Evolutionary conservation across 1,140 invertebrate genomes (phyloP), one percentile per base, ranked within the genome.

Genomic region (Pseudobourletiella spinata): DNA sequence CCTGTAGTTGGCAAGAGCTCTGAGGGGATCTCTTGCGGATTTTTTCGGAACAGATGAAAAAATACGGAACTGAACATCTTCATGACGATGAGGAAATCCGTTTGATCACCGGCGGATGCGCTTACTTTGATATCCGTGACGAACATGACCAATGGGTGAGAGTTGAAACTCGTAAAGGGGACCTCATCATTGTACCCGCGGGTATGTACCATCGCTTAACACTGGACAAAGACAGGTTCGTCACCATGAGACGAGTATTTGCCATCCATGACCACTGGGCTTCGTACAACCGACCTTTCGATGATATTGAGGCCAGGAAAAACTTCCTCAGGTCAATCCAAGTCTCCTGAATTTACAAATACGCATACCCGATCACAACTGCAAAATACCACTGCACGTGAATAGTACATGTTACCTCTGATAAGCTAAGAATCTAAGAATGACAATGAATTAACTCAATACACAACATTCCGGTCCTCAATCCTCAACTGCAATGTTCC

Each of bases 141-240:
- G 6, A 28, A 2, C 20, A 30, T 16, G 94, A 99, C 72, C 75
- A 86, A 46, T 99, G 95, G 96, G 89, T 98, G 59, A 82, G 96
- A 20, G 93, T 99, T 55, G 77, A 85, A 71, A 86, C 95, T 0
- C 74, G 76, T 1, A 79, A 86, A 25, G 64, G 64, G 15, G 96
- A 98, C 78, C 78, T 99, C 72, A 82, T 98, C 35, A 84, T 97
- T 59, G 83, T 99, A 57, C 95, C 95, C 0, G 87, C 91, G 68
- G 95, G 95, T 57, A 96, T 98, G 68, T 99, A 98, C 76, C 96
- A 99, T 73, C 81, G 96, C 55, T 98, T 99, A 74, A 97, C 92
- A 2, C 79, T 94, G n/a, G 92, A 98, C 74, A 74, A 86, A 86
- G 63, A 87, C 3, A 48, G 51, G 11, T 48, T 44, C 20, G 56